A percentile compares a stretch with the other conserved stretches of the same genome.
These are phyloP conservation scores for Tenrec ecaudatus DNA, from an alignment of 2,113 vertebrate species.

Conservation along the genomic window DNA sequence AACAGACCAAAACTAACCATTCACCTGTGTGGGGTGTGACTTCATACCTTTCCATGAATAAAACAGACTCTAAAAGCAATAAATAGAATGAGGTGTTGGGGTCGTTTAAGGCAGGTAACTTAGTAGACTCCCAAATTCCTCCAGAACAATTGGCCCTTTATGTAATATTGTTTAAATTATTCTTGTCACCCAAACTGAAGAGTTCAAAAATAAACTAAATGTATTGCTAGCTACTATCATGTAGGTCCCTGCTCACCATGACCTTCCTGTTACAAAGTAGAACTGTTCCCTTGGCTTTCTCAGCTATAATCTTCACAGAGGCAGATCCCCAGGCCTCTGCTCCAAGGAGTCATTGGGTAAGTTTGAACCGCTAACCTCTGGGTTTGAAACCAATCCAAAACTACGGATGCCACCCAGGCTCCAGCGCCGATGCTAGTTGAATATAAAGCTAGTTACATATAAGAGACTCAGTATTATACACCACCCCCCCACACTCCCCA, in stretches of 20 bases:
- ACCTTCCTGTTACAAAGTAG: not conserved
- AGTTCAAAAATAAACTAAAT: conserved; percentile 1
- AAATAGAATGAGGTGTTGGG: not conserved
- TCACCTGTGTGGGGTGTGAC: not conserved
- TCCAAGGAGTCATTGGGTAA: not conserved
- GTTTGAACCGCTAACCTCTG: not conserved
- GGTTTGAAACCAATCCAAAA: not conserved
- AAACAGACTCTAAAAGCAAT: conserved; percentile 30
- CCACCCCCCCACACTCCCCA: too few relatives aligned
- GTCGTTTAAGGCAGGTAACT: not conserved
- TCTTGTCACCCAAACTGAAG: not conserved
- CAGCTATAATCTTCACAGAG: not conserved
- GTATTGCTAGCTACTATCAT: not conserved
- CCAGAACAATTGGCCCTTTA: not conserved
- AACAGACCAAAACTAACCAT: conserved; percentile 60
- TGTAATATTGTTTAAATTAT: conserved; percentile 14
- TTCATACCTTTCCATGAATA: conserved; percentile 19
- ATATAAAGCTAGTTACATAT: not conserved
- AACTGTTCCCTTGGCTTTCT: not conserved
- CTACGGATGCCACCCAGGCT: not conserved
- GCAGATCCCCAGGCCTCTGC: not conserved
- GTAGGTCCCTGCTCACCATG: not conserved
- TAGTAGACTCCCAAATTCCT: not conserved
- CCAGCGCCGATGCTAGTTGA: not conserved
- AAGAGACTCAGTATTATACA: not conserved